Evolutionary conservation across 2,113 vertebrate species (phyloP).

Genomic region (Oxygymnocypris stewartii): DNA sequence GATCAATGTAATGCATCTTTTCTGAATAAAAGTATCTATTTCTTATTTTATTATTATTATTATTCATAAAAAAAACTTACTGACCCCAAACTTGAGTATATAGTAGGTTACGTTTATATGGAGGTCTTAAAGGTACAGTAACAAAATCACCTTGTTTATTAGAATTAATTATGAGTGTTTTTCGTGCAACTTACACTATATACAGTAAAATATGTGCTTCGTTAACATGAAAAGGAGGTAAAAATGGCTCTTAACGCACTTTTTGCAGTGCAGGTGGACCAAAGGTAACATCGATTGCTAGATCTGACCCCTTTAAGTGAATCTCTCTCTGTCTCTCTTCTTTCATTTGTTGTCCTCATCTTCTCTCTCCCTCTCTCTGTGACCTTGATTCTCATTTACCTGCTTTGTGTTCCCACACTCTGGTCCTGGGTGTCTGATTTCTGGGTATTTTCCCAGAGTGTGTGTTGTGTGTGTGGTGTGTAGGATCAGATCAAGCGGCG

Average conservation of each 20-base stretch:
- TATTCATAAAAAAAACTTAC: neutral
- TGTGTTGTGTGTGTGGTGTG: conserved; percentile 20
- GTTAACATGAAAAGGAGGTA: neutral
- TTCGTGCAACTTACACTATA: neutral
- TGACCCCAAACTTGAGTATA: neutral
- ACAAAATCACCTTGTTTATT: neutral
- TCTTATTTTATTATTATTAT: neutral
- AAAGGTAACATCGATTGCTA: neutral
- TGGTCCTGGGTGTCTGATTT: conserved; percentile 34
- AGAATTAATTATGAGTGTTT: neutral
- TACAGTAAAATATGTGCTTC: neutral
- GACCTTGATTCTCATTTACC: conserved; percentile 26
- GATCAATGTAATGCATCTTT: too few relatives aligned
- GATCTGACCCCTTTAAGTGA: conserved; percentile 4
- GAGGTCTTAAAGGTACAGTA: neutral
- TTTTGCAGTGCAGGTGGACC: neutral
- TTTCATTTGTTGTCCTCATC: neutral
- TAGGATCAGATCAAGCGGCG: conserved; percentile 41
- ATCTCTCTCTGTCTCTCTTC: neutral
- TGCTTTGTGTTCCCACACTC: neutral
- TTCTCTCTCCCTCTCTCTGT: neutral
- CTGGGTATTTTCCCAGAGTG: conserved; percentile 25
- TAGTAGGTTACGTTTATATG: neutral
- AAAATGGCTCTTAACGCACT: neutral
- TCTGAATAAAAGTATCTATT: neutral